Conservation (phyloP, 2,888 invertebrate genomes). For the Mamestra brassicae region DNA sequence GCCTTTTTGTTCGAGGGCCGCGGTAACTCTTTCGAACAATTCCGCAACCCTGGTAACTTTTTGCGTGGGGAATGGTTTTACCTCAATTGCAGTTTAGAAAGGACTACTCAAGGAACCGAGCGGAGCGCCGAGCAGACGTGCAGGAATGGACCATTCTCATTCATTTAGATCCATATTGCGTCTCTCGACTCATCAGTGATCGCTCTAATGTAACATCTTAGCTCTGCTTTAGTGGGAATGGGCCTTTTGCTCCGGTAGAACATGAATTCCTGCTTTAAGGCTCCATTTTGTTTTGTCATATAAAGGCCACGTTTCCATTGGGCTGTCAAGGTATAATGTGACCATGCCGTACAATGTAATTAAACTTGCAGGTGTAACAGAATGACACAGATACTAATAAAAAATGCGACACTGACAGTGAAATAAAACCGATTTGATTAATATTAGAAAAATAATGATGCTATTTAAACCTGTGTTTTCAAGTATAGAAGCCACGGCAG, state of each 20-base stretch:
- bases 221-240: background rate
- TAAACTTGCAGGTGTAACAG: background rate
- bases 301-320: background rate
- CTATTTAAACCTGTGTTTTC: background rate
- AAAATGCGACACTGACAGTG: background rate
- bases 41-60: too few species aligned
- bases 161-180: background rate
- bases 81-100: background rate
- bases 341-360: background rate
- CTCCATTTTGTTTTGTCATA: background rate
- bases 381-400: too few species aligned
- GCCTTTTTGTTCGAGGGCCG: too few species aligned
- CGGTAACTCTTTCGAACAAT: too few species aligned
- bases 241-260: background rate
- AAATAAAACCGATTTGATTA: background rate
- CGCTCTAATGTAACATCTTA: background rate
- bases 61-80: background rate
- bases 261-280: background rate
- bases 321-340: background rate
- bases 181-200: background rate
- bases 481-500: background rate
- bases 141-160: background rate
- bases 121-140: background rate
- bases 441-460: background rate
- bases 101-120: background rate